These are phyloP conservation scores for Tapera naevia DNA, from an alignment of 2,797 vertebrate species.

Conservation along the genomic window DNA sequence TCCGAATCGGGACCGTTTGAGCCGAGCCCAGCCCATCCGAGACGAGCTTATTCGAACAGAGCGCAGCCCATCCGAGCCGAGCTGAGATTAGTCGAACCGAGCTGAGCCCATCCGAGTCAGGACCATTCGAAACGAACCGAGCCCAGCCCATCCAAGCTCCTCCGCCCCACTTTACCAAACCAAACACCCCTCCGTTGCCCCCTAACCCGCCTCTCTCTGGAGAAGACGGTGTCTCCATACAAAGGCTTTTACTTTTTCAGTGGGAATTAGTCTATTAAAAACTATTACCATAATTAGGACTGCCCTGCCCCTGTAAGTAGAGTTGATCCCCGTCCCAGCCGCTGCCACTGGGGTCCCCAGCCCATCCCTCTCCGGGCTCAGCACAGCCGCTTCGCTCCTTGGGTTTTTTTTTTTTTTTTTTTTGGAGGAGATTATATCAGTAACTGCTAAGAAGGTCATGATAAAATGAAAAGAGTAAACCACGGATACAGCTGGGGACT, in stretches of 20 bases:
- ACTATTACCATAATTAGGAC: conserved; percentile 96
- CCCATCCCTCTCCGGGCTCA: conserved; percentile 64
- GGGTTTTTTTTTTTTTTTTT: conserved; percentile 77
- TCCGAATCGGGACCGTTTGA: no score
- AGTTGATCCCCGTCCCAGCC: no score
- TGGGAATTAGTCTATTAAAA: conserved; percentile 91
- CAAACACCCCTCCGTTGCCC: conserved; percentile 76
- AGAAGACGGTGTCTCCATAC: conserved; percentile 80
- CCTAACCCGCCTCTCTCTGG: conserved; percentile 75
- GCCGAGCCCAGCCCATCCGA: no score
- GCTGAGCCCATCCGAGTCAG: no score
- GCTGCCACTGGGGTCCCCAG: no score
- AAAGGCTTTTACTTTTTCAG: conserved; percentile 80
- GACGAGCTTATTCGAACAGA: no score
- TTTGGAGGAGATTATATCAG: conserved; percentile 89
- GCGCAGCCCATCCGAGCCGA: no score
- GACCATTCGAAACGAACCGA: no score
- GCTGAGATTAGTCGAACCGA: no score
- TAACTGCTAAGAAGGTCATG: conserved; percentile 97
- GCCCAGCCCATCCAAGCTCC: no score
- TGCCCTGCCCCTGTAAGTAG: conserved; percentile 85
- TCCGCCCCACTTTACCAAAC: conserved; percentile 20
- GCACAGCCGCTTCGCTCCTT: conserved; percentile 79
- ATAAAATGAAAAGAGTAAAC: conserved; percentile 95
- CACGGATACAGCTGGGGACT: conserved; percentile 96